Evolutionary conservation across 2,888 invertebrate species (phyloP).

Genomic region (Hyposoter dolosus): DNA sequence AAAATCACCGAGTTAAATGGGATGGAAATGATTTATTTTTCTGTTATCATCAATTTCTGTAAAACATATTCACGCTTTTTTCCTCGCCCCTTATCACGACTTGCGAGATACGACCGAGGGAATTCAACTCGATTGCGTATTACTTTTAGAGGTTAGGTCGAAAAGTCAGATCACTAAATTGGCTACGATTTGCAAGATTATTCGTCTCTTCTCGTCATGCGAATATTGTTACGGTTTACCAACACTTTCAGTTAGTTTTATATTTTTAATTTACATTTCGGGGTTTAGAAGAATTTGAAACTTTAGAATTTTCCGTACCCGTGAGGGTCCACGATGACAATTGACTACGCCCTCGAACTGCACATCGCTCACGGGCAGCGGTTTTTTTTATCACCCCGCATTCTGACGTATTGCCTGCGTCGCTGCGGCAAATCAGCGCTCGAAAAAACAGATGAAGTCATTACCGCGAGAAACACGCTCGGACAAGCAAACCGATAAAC

Average conservation of each 20-base stretch:
- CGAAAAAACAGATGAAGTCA: constrained; percentile 41
- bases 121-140: not conserved
- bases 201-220: not conserved
- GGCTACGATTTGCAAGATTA: not conserved
- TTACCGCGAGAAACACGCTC: constrained; percentile 40
- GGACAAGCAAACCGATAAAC: not conserved
- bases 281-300: not conserved
- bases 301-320: constrained; percentile 18
- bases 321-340: not conserved
- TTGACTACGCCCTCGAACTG: constrained; percentile 44
- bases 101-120: constrained; percentile 15
- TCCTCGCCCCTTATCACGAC: constrained; percentile 23
- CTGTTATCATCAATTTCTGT: not conserved
- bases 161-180: constrained; percentile 1
- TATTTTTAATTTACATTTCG: not conserved
- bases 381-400: constrained; percentile 42
- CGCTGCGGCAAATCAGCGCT: constrained; percentile 14
- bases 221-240: not conserved
- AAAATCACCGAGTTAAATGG: not conserved
- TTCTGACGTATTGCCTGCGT: constrained; percentile 45
- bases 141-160: constrained; percentile 55
- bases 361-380: not conserved
- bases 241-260: not conserved
- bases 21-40: not conserved
- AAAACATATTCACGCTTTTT: constrained; percentile 4